These are phyloP conservation scores for Lepidurus apus DNA, from an alignment of 1,140 invertebrate genomes.

Conservation along the genomic window DNA sequence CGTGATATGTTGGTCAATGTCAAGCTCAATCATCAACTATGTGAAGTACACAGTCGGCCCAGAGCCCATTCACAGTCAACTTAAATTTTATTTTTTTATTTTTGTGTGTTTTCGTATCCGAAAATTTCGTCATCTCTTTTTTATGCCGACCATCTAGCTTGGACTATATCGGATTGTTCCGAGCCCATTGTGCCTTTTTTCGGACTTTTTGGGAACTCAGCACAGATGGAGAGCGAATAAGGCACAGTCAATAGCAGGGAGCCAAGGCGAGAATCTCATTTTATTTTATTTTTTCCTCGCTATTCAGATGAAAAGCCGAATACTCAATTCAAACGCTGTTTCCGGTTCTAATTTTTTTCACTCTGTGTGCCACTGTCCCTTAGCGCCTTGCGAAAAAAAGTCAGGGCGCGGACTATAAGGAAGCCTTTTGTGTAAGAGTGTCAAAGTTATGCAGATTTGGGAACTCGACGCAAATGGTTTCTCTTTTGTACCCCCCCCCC, in stretches of 20 bases:
- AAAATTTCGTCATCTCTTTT: not conserved
- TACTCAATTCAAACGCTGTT: conserved; percentile 14
- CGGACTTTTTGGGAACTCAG: not conserved
- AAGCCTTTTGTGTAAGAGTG: not conserved
- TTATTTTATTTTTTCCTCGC: not conserved
- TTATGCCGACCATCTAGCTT: not conserved
- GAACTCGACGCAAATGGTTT: conserved; percentile 21
- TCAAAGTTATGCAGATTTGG: conserved; percentile 16
- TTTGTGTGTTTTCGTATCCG: not conserved
- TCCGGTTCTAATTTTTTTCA: conserved; percentile 19
- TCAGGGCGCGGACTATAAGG: conserved; percentile 13
- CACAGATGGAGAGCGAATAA: conserved; percentile 6
- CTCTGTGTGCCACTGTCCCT: not conserved
- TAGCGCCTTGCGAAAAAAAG: not conserved
- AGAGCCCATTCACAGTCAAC: not conserved
- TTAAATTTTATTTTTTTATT: not conserved
- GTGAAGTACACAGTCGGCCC: no score
- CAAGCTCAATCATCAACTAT: no score
- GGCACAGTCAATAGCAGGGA: not conserved
- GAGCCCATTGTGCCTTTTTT: conserved; percentile 4
- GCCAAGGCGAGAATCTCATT: not conserved
- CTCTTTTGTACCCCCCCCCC: not conserved
- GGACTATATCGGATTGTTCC: not conserved
- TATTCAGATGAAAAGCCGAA: not conserved
- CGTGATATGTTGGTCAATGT: no score